Percentiles rank a stretch among this genome's conserved stretches.
Evolutionary conservation across 2,797 vertebrate species (phyloP).

Genomic region (Diplodus sargus): DNA sequence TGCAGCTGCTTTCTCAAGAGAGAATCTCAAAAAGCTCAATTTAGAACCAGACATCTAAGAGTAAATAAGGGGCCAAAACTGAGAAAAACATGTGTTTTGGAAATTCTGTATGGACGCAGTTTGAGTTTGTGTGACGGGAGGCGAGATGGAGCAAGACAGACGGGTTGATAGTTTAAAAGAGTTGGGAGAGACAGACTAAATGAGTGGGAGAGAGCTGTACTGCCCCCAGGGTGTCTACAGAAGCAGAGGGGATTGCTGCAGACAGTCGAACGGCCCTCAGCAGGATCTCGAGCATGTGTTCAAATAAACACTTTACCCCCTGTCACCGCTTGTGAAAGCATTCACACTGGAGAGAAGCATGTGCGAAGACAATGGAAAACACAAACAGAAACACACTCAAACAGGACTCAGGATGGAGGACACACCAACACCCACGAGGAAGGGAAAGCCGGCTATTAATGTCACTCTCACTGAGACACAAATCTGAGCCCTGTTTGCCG

Average conservation of each 20-base stretch:
- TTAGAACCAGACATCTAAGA: not conserved
- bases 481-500: conserved; percentile 1
- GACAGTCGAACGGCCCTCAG: conserved; percentile 67
- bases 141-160: conserved; percentile 34
- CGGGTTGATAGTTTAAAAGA: conserved; percentile 42
- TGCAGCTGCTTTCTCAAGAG: not conserved
- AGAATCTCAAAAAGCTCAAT: not conserved
- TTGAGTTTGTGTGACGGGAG: conserved; percentile 39
- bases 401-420: conserved; percentile 1
- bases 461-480: conserved; percentile 31
- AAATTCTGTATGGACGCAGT: conserved; percentile 15
- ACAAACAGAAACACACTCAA: conserved; percentile 28
- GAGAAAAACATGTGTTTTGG: conserved; percentile 1
- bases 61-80: not conserved
- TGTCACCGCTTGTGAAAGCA: conserved; percentile 56
- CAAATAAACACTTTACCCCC: conserved; percentile 80
- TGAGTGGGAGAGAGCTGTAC: conserved; percentile 23
- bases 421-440: conserved; percentile 9
- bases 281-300: conserved; percentile 67
- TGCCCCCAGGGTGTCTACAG: conserved; percentile 62
- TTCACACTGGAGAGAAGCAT: conserved; percentile 42
- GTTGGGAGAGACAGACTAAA: conserved; percentile 28
- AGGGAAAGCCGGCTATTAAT: conserved; percentile 24
- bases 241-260: conserved; percentile 57
- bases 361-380: conserved; percentile 36